These are phyloP conservation scores for Planiliza haematocheilus DNA, from an alignment of 2,113 vertebrate genomes.

Conservation along the genomic window DNA sequence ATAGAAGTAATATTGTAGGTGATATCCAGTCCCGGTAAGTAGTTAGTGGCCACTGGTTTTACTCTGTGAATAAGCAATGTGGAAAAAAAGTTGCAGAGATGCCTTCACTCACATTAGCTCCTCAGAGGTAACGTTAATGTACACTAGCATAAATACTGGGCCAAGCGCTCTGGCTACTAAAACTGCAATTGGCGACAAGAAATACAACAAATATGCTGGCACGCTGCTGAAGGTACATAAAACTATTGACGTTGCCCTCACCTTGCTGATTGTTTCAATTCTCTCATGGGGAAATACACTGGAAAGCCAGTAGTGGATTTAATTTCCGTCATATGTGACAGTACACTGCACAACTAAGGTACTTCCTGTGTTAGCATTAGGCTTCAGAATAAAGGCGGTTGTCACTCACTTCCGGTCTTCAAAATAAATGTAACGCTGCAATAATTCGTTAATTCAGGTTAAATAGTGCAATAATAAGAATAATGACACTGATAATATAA, in stretches of 20 bases:
- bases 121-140: slow-evolving; percentile 17
- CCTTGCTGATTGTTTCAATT: slow-evolving; percentile 17
- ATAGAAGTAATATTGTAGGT: not conserved
- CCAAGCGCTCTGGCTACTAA: not conserved
- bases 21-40: not conserved
- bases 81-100: slow-evolving; percentile 28
- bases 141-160: not conserved
- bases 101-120: slow-evolving; percentile 41
- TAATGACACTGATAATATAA: too few relatives aligned
- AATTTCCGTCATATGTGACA: not conserved
- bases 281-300: slow-evolving; percentile 33
- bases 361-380: slow-evolving; percentile 44
- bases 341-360: too few relatives aligned
- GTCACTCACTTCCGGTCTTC: not conserved
- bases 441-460: too few relatives aligned
- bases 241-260: slow-evolving; percentile 49
- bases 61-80: not conserved
- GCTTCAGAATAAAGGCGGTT: slow-evolving; percentile 56
- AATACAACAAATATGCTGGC: accelerated
- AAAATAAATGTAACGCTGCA: slow-evolving; percentile 29
- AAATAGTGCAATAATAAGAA: too few relatives aligned
- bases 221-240: accelerated
- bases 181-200: not conserved
- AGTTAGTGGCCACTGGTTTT: not conserved
- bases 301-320: slow-evolving; percentile 11